Evolutionary conservation across 2,888 invertebrate genomes (phyloP), one percentile per base, ranked within the genome.

Genomic region (Escarpia spicata): DNA sequence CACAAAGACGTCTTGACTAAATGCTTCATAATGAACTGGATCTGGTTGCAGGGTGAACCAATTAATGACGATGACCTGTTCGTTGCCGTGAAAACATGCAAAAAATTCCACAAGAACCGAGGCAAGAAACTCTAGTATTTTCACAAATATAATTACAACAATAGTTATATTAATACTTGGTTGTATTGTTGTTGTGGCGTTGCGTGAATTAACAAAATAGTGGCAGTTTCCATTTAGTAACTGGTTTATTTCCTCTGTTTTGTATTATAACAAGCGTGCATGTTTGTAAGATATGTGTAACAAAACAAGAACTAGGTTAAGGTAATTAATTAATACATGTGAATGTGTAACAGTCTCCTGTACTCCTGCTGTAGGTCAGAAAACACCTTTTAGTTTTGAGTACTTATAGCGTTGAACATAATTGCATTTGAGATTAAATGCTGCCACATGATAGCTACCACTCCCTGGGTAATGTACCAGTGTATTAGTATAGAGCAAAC

Each of bases 81-180:
- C 96, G 98, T 99, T 97, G 99, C 98, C 93, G 98, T 99, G 94
- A 99, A 99, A 97, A 99, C 99, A 1, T 99, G 98, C 97, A 97
- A 97, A 94, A 98, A 98, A 95, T 98, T 97, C 97, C 99, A 99
- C 96, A 96, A 97, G 92, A 97, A 98, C 93, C 97, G 99, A 96
- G 95, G 97, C 97, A 94, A 92, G 93, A 91, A 15, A 15, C 26
- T 43, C 43, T 43, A 6, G 4, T 37, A 37, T 19, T 37, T 19
- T 37, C 75, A 75, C 19, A 75, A 26, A 26, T 75, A 26, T 75
- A 75, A 3, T 75, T 75, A n/a, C n/a, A 12, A n/a, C 91, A 43
- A 15, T 37, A 15, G 52, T 37, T 44, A 37, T 37, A 92, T 60
- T 52, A 31, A 92, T 37, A 90, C 90, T 37, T 6, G 52, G 9